phyloP scores from a whole-genome alignment of 2,797 vertebrate species.

The Centropyge bicolor region DNA sequence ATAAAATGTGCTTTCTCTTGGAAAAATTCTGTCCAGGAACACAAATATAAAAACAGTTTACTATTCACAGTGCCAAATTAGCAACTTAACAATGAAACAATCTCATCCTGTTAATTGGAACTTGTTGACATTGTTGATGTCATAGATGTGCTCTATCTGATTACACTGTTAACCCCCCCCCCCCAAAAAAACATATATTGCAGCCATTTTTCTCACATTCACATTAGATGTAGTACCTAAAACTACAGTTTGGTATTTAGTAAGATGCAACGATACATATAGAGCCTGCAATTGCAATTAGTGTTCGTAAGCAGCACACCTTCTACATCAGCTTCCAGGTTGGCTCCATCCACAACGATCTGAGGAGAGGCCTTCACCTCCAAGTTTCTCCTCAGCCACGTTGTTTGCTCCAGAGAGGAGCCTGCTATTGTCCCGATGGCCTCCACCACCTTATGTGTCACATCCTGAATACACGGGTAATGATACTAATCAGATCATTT shows the following conservation, averaged over 20 bases:
- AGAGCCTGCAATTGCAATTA: too few relatives aligned
- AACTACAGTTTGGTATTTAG: neutral
- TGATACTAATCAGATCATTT: neutral
- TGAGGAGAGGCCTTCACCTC: slow-evolving; percentile 98
- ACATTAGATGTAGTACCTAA: neutral
- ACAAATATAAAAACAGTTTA: slow-evolving; percentile 5
- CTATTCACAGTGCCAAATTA: neutral
- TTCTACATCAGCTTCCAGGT: slow-evolving; percentile 94
- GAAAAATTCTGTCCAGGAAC: neutral
- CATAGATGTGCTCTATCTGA: too few relatives aligned
- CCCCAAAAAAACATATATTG: too few relatives aligned
- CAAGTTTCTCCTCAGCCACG: slow-evolving; percentile 96
- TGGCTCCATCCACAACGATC: slow-evolving; percentile 94
- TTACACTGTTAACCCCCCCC: too few relatives aligned
- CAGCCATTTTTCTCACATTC: neutral
- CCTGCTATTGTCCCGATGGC: slow-evolving; percentile 96
- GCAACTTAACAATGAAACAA: neutral
- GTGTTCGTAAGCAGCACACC: slow-evolving; percentile 77
- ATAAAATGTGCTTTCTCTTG: neutral
- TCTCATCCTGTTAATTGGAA: neutral
- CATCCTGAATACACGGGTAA: slow-evolving; percentile 85
- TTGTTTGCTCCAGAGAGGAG: slow-evolving; percentile 98
- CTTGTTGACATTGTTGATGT: too few relatives aligned
- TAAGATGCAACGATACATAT: too few relatives aligned
- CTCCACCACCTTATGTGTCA: slow-evolving; percentile 98